A percentile compares a stretch with the other conserved stretches of the same genome.
Conservation (phyloP, 2,113 vertebrate species). For the Odontophorus gujanensis region DNA sequence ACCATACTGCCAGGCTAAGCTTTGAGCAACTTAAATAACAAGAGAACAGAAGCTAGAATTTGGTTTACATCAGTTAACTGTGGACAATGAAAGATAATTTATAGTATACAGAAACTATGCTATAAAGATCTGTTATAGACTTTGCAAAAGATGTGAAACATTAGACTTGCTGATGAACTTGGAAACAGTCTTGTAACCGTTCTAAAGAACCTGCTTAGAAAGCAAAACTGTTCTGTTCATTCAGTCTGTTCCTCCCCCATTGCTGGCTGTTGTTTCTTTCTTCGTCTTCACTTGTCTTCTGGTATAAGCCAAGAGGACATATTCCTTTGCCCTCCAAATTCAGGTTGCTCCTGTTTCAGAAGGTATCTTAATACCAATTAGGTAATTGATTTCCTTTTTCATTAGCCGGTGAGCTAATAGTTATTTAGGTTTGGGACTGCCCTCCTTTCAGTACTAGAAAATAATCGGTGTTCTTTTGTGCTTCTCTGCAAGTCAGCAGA, state of each 20-base stretch:
- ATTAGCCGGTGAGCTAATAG: neutral
- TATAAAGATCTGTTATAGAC: neutral
- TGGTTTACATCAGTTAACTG: fast-evolving
- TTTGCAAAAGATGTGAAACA: neutral
- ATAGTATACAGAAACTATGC: neutral
- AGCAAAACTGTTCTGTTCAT: neutral
- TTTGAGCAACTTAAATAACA: neutral
- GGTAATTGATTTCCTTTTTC: neutral
- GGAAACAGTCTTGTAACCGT: neutral
- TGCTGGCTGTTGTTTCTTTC: neutral
- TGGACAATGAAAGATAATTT: neutral
- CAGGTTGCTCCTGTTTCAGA: slow-evolving; percentile 4
- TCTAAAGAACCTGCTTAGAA: neutral
- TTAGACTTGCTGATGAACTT: neutral
- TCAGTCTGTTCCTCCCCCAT: neutral
- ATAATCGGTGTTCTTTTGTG: slow-evolving; percentile 47
- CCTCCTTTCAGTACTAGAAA: slow-evolving; percentile 51
- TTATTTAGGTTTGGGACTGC: slow-evolving; percentile 16
- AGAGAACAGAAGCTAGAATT: neutral
- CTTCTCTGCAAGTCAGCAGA: slow-evolving; percentile 56
- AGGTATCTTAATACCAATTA: slow-evolving; percentile 12
- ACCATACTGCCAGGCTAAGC: neutral
- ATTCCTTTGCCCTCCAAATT: neutral
- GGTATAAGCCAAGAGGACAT: neutral
- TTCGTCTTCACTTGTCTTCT: neutral